Percentiles rank a stretch among this genome's conserved stretches.
Evolutionary conservation across 2,888 invertebrate species (phyloP).

Genomic region (Cheilosia pagana): DNA sequence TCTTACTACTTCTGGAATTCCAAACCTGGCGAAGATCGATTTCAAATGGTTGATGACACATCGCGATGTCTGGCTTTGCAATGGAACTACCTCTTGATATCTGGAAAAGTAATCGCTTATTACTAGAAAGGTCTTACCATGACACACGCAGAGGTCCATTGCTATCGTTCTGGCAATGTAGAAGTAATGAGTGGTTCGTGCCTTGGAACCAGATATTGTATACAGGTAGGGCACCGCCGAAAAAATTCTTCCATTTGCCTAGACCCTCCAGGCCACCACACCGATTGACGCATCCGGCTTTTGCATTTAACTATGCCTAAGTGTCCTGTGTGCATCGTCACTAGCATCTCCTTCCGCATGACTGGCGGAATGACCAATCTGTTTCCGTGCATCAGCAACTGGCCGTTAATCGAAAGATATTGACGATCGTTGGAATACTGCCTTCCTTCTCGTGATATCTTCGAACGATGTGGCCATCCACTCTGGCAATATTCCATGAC

Average conservation of each 20-base stretch:
- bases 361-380: neutral
- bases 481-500: too few species aligned
- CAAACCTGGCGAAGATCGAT: neutral
- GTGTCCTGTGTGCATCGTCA: constrained; percentile 18
- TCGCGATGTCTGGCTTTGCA: too few species aligned
- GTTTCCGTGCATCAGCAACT: too few species aligned
- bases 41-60: too few species aligned
- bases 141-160: too few species aligned
- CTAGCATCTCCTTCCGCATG: constrained; percentile 26
- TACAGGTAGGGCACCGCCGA: constrained; percentile 2
- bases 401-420: too few species aligned
- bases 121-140: too few species aligned
- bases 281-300: constrained; percentile 15
- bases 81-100: too few species aligned
- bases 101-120: too few species aligned
- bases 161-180: neutral
- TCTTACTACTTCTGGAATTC: neutral
- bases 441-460: too few species aligned
- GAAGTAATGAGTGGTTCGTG: constrained; percentile 34
- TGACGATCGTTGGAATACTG: too few species aligned
- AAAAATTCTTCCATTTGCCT: constrained; percentile 16
- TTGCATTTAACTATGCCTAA: constrained; percentile 31
- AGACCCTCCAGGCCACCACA: constrained; percentile 27
- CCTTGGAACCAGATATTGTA: constrained; percentile 5
- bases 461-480: too few species aligned